A percentile compares a stretch with the other conserved stretches of the same genome.
These are phyloP conservation scores for Metridium senile DNA, from an alignment of 92 coral and sea anemone species.

Conservation along the genomic window DNA sequence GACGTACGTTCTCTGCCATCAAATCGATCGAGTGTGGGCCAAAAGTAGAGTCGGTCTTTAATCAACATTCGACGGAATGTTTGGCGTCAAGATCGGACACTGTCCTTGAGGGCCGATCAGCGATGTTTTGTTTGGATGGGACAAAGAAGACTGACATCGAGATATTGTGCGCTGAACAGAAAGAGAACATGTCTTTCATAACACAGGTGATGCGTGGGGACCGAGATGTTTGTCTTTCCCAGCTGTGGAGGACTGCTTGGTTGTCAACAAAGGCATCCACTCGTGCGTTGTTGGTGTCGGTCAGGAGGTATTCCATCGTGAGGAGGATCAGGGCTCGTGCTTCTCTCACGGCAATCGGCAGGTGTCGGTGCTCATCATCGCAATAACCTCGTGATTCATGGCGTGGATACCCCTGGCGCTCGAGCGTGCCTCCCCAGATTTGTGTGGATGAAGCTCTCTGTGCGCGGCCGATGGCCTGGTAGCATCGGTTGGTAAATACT, in stretches of 20 bases:
- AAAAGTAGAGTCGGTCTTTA: background rate
- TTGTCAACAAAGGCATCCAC: constrained; percentile 31
- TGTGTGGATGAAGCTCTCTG: background rate
- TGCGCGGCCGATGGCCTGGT: constrained; percentile 5
- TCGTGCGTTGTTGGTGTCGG: constrained; percentile 11
- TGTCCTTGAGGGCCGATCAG: constrained; percentile 24
- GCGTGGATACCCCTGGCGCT: constrained; percentile 6
- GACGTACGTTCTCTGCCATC: constrained; percentile 17
- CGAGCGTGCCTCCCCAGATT: constrained; percentile 30
- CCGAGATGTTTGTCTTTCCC: constrained; percentile 26
- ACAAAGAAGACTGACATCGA: background rate
- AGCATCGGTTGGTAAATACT: constrained; percentile 8
- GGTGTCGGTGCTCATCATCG: background rate
- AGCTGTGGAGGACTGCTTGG: constrained; percentile 14
- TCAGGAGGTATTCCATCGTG: constrained; percentile 4
- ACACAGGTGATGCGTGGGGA: constrained; percentile 3
- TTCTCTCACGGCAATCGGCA: constrained; percentile 31
- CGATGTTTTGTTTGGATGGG: constrained; percentile 16
- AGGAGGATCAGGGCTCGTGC: constrained; percentile 5
- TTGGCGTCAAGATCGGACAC: constrained; percentile 15
- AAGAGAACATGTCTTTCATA: constrained; percentile 8
- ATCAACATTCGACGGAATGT: constrained; percentile 10
- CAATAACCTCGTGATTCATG: constrained; percentile 26
- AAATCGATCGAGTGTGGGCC: constrained; percentile 28
- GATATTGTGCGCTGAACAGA: background rate